A percentile compares a stretch with the other conserved stretches of the same genome.
Evolutionary conservation across 2,113 vertebrate genomes (phyloP).

Genomic region (Lynx canadensis): DNA sequence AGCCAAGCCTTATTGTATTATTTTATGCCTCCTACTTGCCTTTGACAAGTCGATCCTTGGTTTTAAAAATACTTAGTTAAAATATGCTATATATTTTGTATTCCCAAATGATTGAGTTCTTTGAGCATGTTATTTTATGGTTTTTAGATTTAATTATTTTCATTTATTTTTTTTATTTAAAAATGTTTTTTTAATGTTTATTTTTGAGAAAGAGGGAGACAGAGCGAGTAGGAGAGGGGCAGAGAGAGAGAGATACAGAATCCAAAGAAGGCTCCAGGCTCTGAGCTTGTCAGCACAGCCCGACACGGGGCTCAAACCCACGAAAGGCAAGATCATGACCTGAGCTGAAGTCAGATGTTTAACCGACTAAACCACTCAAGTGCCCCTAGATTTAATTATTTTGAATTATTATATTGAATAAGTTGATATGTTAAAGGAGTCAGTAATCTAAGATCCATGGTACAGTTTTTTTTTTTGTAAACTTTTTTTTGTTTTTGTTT

Average conservation of each 20-base stretch:
- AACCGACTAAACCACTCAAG: no score
- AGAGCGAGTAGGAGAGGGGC: no score
- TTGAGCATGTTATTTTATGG: neutral
- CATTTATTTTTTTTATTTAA: no score
- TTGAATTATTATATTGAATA: neutral
- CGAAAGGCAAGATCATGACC: no score
- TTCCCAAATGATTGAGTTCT: neutral
- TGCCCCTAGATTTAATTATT: no score
- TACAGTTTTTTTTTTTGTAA: neutral
- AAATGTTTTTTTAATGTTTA: no score
- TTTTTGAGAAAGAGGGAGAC: no score
- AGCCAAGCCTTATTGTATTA: neutral
- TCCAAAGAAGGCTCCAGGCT: no score
- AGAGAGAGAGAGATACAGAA: no score
- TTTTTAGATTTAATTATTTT: conserved; percentile 28
- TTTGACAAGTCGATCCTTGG: conserved; percentile 8
- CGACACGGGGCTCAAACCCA: no score
- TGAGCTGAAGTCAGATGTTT: no score
- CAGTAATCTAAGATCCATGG: neutral
- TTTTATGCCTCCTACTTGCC: neutral
- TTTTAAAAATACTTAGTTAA: conserved; percentile 38
- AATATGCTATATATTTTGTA: neutral
- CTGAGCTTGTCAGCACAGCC: no score
- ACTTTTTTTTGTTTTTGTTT: neutral
- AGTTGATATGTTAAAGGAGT: neutral